phyloP scores from a whole-genome alignment of 2,797 vertebrate genomes.

The Petrocephalus schoutedeni region DNA sequence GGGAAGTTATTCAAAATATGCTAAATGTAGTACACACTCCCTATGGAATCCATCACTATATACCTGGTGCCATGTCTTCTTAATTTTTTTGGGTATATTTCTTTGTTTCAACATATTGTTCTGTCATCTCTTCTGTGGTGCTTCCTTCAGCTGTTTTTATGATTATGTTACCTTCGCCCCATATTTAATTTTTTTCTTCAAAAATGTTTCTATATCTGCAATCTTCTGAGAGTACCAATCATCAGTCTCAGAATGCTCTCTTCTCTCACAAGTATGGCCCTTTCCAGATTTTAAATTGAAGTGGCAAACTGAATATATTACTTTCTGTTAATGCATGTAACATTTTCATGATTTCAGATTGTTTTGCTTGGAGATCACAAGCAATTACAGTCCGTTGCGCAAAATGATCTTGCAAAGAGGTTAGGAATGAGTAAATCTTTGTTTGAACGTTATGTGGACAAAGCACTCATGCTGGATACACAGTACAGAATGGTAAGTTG shows the following conservation, averaged over 20 bases:
- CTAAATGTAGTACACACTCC: not conserved
- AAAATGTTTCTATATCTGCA: not conserved
- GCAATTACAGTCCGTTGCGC: constrained; percentile 67
- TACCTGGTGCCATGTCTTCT: not conserved
- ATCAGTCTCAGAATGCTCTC: not conserved
- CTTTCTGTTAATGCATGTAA: not conserved
- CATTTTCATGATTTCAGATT: constrained; percentile 52
- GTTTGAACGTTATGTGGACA: constrained; percentile 63
- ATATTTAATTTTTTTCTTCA: not conserved
- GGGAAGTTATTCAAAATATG: not conserved
- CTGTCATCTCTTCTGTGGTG: not conserved
- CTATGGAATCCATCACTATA: not conserved
- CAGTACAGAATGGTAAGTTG: constrained; percentile 75
- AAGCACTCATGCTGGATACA: constrained; percentile 63
- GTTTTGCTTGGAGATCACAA: constrained; percentile 76
- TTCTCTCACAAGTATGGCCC: not conserved
- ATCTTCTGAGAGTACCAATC: not conserved
- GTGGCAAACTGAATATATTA: not conserved
- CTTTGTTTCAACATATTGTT: not conserved
- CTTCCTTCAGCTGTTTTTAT: not conserved
- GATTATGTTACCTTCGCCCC: not conserved
- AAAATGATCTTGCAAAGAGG: constrained; percentile 52
- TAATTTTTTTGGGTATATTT: not conserved
- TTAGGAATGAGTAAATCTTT: constrained; percentile 70
- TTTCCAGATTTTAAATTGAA: not conserved